A percentile compares a stretch with the other conserved stretches of the same genome.
phyloP scores from a whole-genome alignment of 2,888 invertebrate species.

The Drosophila mayaguana region DNA sequence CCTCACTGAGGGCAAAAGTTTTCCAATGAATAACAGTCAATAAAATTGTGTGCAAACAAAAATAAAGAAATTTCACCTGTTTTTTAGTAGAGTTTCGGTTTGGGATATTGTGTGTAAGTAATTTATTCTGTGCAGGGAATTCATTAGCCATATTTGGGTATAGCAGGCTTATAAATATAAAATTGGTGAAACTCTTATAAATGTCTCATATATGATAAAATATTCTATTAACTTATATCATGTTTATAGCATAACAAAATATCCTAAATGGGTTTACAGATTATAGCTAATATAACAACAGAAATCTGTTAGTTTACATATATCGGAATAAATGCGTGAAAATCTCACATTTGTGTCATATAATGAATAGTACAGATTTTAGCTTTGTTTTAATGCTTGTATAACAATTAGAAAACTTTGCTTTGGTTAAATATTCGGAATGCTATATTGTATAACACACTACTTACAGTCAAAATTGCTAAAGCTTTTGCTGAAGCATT shows the following conservation, averaged over 20 bases:
- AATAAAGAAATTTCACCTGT: not conserved
- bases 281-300: not conserved
- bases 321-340: too few species aligned
- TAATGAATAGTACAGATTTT: not conserved
- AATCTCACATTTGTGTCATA: not conserved
- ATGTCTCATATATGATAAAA: not conserved
- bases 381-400: not conserved
- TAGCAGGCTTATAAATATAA: not conserved
- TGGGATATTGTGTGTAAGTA: not conserved
- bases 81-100: not conserved
- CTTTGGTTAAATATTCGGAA: not conserved
- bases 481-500: too few species aligned
- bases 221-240: not conserved
- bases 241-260: not conserved
- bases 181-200: constrained; percentile 1
- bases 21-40: constrained; percentile 41
- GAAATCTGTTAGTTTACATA: not conserved
- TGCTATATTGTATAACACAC: not conserved
- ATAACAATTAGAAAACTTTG: not conserved
- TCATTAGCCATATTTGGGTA: not conserved
- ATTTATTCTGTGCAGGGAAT: not conserved
- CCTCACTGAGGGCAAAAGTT: constrained; percentile 29
- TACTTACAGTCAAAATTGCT: not conserved
- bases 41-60: constrained; percentile 24
- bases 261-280: not conserved